Conservation (phyloP, 2,113 vertebrate genomes). For the Bagarius yarrelli region DNA sequence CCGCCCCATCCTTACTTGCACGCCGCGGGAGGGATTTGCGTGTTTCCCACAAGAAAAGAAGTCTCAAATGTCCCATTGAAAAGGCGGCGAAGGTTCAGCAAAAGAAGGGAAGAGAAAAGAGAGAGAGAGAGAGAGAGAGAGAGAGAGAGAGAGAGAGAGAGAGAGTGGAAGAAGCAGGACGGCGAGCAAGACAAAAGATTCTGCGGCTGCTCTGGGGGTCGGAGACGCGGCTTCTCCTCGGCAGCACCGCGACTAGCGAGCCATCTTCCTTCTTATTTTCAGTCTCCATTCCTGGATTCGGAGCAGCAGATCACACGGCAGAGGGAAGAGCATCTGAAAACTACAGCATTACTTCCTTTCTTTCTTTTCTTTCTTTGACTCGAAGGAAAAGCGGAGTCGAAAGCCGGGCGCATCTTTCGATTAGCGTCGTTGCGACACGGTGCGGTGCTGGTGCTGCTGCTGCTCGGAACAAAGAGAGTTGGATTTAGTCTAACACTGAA, state of each 20-base stretch:
- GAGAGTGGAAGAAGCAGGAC: conserved; percentile 68
- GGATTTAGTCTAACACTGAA: conserved; percentile 57
- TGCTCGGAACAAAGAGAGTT: conserved; percentile 75
- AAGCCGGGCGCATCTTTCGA: conserved; percentile 53
- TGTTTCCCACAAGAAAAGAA: conserved; percentile 58
- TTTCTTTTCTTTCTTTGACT: conserved; percentile 19
- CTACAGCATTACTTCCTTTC: conserved; percentile 28
- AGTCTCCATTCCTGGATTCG: conserved; percentile 42
- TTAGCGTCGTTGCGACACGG: conserved; percentile 3
- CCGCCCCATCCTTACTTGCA: conserved; percentile 5
- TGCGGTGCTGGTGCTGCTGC: not conserved
- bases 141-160: conserved; percentile 62
- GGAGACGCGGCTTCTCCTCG: conserved; percentile 59
- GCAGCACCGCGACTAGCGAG: conserved; percentile 57
- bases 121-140: conserved; percentile 62
- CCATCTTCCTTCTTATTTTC: conserved; percentile 50
- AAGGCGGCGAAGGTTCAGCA: conserved; percentile 55
- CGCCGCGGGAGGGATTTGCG: conserved; percentile 46
- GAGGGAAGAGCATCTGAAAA: conserved; percentile 41
- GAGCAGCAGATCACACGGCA: conserved; percentile 30
- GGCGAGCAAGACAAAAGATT: conserved; percentile 73
- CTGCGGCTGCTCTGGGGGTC: conserved; percentile 70
- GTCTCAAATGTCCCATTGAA: conserved; percentile 71
- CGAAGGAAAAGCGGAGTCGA: conserved; percentile 53
- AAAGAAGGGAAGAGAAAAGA: conserved; percentile 64